Conservation (phyloP, 1,140 invertebrate genomes). For the Idris sp. region DNA sequence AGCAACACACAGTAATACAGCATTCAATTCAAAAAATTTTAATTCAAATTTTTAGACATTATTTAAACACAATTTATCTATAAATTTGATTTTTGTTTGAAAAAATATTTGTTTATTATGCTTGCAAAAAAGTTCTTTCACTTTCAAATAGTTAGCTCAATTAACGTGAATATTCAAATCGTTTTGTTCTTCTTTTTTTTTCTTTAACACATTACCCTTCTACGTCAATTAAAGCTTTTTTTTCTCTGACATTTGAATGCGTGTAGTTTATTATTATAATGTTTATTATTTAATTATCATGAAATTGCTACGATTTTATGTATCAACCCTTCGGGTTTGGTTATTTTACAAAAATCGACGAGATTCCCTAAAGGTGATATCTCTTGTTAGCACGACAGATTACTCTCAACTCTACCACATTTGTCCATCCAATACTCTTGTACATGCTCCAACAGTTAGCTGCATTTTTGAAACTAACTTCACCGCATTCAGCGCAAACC, state of each 20-base stretch:
- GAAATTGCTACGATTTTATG: no score
- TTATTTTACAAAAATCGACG: slow-evolving; percentile 20
- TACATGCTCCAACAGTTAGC: slow-evolving; percentile 22
- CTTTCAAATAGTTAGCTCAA: slow-evolving; percentile 17
- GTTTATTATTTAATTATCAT: no score
- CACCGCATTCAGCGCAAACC: slow-evolving; percentile 8
- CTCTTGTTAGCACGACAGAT: slow-evolving; percentile 35
- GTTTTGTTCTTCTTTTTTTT: slow-evolving; percentile 7
- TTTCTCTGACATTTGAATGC: no score
- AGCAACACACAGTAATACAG: slow-evolving; percentile 2
- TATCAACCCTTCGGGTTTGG: no score
- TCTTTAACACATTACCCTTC: slow-evolving; percentile 5
- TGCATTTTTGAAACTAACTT: slow-evolving; percentile 29
- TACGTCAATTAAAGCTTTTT: no score
- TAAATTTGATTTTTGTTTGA: slow-evolving; percentile 19
- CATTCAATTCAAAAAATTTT: slow-evolving; percentile 28
- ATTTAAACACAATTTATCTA: slow-evolving; percentile 17
- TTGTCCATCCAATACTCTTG: slow-evolving; percentile 32
- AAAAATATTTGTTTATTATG: slow-evolving; percentile 23
- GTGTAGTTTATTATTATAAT: no score
- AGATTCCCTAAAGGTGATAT: slow-evolving; percentile 21
- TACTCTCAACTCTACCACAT: slow-evolving; percentile 23
- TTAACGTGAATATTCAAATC: slow-evolving; percentile 27
- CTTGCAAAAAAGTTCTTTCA: slow-evolving; percentile 14
- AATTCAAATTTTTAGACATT: slow-evolving; percentile 22